Percentiles rank a stretch among this genome's conserved stretches.
These are phyloP conservation scores for Scyliorhinus canicula DNA, from an alignment of 2,797 vertebrate genomes.

Conservation along the genomic window DNA sequence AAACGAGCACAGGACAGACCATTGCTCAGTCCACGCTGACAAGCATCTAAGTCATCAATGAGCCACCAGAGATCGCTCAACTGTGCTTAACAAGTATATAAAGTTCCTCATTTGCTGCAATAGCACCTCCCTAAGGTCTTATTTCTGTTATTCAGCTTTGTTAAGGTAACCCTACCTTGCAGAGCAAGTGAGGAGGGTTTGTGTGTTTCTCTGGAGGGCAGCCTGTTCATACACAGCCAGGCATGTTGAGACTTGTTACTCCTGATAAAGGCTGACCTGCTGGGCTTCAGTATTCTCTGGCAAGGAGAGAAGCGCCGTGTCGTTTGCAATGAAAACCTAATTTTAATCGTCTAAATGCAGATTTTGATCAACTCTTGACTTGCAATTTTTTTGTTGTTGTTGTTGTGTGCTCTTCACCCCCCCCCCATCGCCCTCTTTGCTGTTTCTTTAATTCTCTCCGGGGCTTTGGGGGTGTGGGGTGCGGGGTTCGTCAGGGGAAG, in stretches of 20 bases:
- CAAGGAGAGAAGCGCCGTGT: no score
- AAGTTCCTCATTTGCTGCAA: not conserved
- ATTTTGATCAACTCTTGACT: no score
- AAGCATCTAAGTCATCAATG: not conserved
- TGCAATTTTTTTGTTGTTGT: not conserved
- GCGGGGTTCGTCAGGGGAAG: slow-evolving; percentile 33
- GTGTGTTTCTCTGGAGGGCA: not conserved
- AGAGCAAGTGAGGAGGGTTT: not conserved
- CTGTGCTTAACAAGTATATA: not conserved
- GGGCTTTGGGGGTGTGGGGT: no score
- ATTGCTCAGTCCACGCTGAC: not conserved
- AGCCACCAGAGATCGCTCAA: not conserved
- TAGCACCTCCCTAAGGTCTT: not conserved
- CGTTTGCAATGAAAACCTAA: not conserved
- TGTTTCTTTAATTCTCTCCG: not conserved
- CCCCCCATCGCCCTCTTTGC: not conserved
- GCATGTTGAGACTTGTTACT: not conserved
- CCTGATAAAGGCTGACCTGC: no score
- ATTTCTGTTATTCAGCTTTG: not conserved
- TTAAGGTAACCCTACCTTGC: not conserved
- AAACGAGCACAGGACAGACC: not conserved
- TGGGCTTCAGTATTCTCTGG: not conserved
- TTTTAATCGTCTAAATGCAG: not conserved
- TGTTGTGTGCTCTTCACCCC: not conserved
- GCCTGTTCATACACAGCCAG: not conserved